These are phyloP conservation scores for Vidua chalybeata DNA, from an alignment of 2,113 vertebrate species.

Conservation along the genomic window DNA sequence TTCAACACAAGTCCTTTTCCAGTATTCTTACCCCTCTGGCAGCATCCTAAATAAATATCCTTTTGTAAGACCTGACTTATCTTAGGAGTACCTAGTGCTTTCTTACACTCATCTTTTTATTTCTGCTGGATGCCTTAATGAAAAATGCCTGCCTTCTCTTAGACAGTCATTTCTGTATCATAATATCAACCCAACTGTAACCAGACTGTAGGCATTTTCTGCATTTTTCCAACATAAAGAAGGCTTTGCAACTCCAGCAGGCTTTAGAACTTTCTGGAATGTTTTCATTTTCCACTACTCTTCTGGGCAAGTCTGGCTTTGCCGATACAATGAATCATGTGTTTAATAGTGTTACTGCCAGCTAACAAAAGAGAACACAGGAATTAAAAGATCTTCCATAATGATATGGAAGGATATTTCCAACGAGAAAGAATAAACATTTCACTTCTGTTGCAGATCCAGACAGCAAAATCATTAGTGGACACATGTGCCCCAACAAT, in stretches of 20 bases:
- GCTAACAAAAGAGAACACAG: not conserved
- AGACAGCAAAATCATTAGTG: slow-evolving; percentile 70
- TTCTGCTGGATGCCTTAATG: not conserved
- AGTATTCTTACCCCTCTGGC: not conserved
- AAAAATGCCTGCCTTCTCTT: not conserved
- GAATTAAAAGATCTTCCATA: not conserved
- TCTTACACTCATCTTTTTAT: not conserved
- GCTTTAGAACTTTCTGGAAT: not conserved
- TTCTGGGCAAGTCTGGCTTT: not conserved
- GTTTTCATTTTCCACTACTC: not conserved
- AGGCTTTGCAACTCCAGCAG: not conserved
- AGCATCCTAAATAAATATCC: not conserved
- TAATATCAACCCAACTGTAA: not conserved
- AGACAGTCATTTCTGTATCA: not conserved
- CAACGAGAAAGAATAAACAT: not conserved
- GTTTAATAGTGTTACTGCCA: not conserved
- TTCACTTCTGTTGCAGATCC: slow-evolving; percentile 72
- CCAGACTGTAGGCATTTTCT: not conserved
- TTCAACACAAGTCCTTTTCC: not conserved
- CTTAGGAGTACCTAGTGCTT: not conserved
- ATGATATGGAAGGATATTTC: slow-evolving; percentile 1
- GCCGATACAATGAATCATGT: not conserved
- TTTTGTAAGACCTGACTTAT: not conserved
- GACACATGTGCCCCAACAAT: slow-evolving; percentile 61
- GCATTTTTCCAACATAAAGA: not conserved